Evolutionary conservation across 1,140 invertebrate species (phyloP).

Genomic region (Drosophila santomea): DNA sequence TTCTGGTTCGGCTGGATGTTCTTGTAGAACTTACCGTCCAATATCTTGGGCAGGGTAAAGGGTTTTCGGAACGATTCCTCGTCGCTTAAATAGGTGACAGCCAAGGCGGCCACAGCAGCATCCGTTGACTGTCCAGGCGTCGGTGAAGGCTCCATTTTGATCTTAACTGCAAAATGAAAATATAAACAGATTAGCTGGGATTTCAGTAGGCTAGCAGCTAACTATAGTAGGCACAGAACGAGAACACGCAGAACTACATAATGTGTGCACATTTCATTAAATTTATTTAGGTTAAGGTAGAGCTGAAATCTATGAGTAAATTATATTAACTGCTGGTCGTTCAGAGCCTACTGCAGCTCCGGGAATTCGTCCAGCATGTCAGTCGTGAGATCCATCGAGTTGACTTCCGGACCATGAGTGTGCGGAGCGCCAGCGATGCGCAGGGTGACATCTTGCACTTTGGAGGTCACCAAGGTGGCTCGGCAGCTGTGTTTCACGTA

Average conservation of each 20-base stretch:
- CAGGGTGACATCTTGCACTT: slow-evolving; percentile 64
- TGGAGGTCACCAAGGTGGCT: slow-evolving; percentile 81
- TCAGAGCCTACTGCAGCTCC: slow-evolving; percentile 49
- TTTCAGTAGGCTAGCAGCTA: not conserved
- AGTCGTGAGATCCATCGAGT: slow-evolving; percentile 62
- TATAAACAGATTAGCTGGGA: slow-evolving; percentile 27
- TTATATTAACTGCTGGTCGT: not conserved
- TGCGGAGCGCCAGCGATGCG: slow-evolving; percentile 76
- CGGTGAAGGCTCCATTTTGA: slow-evolving; percentile 53
- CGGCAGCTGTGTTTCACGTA: slow-evolving; percentile 83
- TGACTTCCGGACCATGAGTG: slow-evolving; percentile 76
- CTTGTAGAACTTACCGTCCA: slow-evolving; percentile 83
- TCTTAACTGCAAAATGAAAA: slow-evolving; percentile 41
- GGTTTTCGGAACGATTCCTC: slow-evolving; percentile 68
- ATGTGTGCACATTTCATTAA: slow-evolving; percentile 25
- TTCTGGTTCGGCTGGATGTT: slow-evolving; percentile 80
- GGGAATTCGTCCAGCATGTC: slow-evolving; percentile 69
- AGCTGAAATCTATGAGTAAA: slow-evolving; percentile 12
- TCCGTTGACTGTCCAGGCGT: slow-evolving; percentile 15
- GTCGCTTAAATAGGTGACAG: slow-evolving; percentile 51
- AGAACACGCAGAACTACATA: slow-evolving; percentile 25
- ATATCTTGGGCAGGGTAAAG: slow-evolving; percentile 69
- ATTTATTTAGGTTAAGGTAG: slow-evolving; percentile 59
- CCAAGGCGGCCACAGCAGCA: slow-evolving; percentile 12
- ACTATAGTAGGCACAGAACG: slow-evolving; percentile 26